Conservation (phyloP, 2,888 invertebrate species). For the Eulithis testata region DNA sequence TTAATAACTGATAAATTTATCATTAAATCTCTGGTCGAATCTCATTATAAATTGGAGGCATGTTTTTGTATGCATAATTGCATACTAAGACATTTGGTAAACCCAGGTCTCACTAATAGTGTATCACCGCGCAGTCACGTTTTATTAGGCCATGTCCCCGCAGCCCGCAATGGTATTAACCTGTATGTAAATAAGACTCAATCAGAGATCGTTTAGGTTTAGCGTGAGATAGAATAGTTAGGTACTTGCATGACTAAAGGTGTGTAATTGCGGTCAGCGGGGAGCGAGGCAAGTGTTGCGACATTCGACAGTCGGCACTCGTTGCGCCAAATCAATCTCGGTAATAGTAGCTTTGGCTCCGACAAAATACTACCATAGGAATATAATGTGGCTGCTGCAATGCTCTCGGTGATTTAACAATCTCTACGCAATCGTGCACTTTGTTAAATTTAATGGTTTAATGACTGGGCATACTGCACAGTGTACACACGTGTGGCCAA, state of each 20-base stretch:
- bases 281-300: conserved; percentile 58
- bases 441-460: conserved; percentile 36
- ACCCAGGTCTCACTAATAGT: conserved; percentile 51
- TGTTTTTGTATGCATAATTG: not conserved
- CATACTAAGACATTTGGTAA: conserved; percentile 31
- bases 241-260: conserved; percentile 53
- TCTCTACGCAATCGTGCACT: conserved; percentile 32
- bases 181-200: conserved; percentile 45
- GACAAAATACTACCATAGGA: conserved; percentile 53
- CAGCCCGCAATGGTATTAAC: conserved; percentile 34
- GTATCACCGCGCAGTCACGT: conserved; percentile 48
- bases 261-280: conserved; percentile 68
- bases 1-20: no score
- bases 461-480: conserved; percentile 21
- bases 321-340: conserved; percentile 76
- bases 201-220: conserved; percentile 47
- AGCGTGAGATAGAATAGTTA: conserved; percentile 54
- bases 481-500: conserved; percentile 23
- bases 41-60: not conserved
- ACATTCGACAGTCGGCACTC: conserved; percentile 59
- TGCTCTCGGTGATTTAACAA: conserved; percentile 46
- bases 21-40: no score
- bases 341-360: conserved; percentile 63
- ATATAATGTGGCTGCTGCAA: conserved; percentile 50
- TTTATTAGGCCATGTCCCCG: conserved; percentile 40